Base-by-base conservation (phyloP, 2,888 invertebrate species). In the Epistrophe eligans region DNA sequence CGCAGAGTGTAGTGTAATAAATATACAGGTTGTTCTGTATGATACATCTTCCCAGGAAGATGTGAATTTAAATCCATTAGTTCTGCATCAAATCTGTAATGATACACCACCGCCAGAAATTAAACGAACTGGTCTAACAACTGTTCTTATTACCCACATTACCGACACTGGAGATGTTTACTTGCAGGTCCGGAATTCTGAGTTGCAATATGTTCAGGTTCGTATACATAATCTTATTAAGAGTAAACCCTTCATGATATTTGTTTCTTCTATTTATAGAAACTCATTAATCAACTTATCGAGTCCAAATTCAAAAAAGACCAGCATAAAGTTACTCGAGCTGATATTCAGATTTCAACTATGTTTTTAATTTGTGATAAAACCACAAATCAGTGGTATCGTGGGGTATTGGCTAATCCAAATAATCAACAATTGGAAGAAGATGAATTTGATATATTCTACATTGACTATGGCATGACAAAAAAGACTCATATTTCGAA, bases 11-110 rank as follows among this genome's bases (percentile, higher is more conserved):
- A 81, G 24, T 62, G 52, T 57, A 0, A 52, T 88, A 15, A 92
- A 93, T 88, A 94, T 95, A 38, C 94, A 94, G 60, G 94, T 95
- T 70, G 94, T 95, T 43, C 93, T 96, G 72, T 96, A 94, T 91
- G 96, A 96, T 92, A 96, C 96, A 10, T 94, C 94, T 50, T 94
- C 95, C 45, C 93, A 93, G 48, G 94, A 94, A 52, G 96, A 96
- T 91, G 91, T 96, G 73, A 94, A 96, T 91, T 92, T 96, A 77
- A 96, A 96, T 92, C 94, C 94, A 88, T 92, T 95, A 90, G 92
- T 96, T 73, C 92, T 94, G 57, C 94, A 94, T 91, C 93, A 93
- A 92, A 94, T 94, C 90, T 94, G 91, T 11, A 90, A 91, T 77
- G 90, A 90, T n/a, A 91, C 91, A 5, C 90, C 91, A 11, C 88